Conservation (phyloP, 2,797 vertebrate genomes). For the Lemur catta region DNA sequence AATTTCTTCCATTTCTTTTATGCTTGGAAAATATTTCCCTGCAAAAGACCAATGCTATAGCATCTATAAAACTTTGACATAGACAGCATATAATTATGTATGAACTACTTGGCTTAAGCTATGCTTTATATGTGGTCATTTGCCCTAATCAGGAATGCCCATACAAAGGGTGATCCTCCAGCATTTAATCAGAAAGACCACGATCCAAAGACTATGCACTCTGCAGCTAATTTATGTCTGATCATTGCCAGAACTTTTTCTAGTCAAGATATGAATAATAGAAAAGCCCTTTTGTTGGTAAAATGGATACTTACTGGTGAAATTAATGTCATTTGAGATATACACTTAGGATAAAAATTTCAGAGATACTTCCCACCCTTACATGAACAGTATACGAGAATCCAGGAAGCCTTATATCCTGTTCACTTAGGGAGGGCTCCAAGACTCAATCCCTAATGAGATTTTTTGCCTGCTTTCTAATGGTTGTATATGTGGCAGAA, state of each 20-base stretch:
- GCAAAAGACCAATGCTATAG: not conserved
- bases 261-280: not conserved
- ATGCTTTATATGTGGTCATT: not conserved
- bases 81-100: not conserved
- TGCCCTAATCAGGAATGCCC: not conserved
- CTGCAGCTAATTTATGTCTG: not conserved
- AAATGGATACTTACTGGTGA: not conserved
- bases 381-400: not conserved
- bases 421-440: not conserved
- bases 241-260: not conserved
- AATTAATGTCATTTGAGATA: not conserved
- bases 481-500: not conserved
- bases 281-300: not conserved
- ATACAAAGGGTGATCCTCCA: not conserved
- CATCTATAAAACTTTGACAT: not conserved
- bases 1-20: constrained; percentile 35
- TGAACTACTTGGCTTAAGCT: not conserved
- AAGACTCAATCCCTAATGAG: not conserved
- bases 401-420: not conserved
- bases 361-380: not conserved
- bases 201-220: not conserved
- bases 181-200: not conserved
- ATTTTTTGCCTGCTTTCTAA: not conserved
- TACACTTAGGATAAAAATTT: not conserved
- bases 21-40: not conserved